Evolutionary conservation across 1,140 invertebrate species (phyloP).

Genomic region (Hyphantria cunea): DNA sequence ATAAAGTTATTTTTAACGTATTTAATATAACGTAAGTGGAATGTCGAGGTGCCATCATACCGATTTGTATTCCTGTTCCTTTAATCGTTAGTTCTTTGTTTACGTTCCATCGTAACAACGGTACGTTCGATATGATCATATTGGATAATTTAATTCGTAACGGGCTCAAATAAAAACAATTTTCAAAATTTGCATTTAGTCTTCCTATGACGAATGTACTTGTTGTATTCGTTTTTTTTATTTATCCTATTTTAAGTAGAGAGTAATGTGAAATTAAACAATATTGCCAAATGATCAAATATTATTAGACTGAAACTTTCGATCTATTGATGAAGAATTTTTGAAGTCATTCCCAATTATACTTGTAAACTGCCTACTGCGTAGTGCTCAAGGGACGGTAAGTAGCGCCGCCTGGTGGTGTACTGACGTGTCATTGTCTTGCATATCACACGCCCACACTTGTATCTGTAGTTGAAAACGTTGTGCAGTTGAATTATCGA

Average conservation of each 20-base stretch:
- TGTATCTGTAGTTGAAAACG: constrained; percentile 31
- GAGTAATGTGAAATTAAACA: constrained; percentile 64
- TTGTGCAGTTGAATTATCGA: not conserved
- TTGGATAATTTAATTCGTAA: constrained; percentile 27
- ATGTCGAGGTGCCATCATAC: constrained; percentile 77
- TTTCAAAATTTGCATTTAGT: constrained; percentile 58
- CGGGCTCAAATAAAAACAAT: constrained; percentile 50
- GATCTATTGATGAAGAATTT: constrained; percentile 34
- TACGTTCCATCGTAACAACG: constrained; percentile 37
- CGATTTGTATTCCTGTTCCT: constrained; percentile 58
- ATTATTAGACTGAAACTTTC: constrained; percentile 74
- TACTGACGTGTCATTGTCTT: constrained; percentile 42
- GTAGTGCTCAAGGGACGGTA: constrained; percentile 28
- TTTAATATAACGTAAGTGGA: constrained; percentile 65
- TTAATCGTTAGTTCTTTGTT: constrained; percentile 35
- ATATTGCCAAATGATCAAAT: constrained; percentile 80
- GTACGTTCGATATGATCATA: constrained; percentile 27
- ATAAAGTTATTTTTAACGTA: constrained; percentile 71
- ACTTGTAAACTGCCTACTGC: constrained; percentile 9
- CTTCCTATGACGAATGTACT: constrained; percentile 68
- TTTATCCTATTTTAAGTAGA: constrained; percentile 54
- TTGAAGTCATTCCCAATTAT: constrained; percentile 23
- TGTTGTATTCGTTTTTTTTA: constrained; percentile 61
- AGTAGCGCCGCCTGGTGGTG: not conserved
- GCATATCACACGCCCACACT: constrained; percentile 61